Evolutionary conservation across 1,140 invertebrate genomes (phyloP), one percentile per base, ranked within the genome.

Genomic region (Drosophila novamexicana): DNA sequence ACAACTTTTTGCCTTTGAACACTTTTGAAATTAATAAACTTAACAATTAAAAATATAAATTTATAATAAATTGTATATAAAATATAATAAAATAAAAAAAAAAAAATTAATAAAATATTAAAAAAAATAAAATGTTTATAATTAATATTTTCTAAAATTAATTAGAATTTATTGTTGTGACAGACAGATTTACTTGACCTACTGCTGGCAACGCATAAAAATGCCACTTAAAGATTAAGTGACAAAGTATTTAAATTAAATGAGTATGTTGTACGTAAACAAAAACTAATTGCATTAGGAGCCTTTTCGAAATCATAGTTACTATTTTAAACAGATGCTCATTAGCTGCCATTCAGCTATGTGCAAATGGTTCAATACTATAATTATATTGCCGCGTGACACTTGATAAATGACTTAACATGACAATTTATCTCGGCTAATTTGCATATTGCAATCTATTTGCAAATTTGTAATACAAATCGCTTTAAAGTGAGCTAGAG

Each of bases 361-460:
- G 22, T 56, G 61, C 61, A 71, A 40, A 65, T 57, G 39, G 37
- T 71, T 57, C 52, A 72, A 53, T 56, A 59, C 54, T 57, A 53
- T 72, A 72, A 72, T 67, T 68, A 68, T 22, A 40, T 12, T 12
- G 22, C 9, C 18, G 54, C 47, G 32, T 67, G 70, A 68, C 70
- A 61, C 14, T 68, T 73, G 70, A 73, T 73, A 68, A 73, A 73
- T 73, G 56, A 61, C 56, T 42, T 57, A 22, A 6, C 45, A 37
- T 56, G 44, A 52, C 16, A 66, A 57, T 73, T 52, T 50, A 68
- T 68, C 65, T 42, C 37, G 14, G 36, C 29, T 14, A 37, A 69
- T 74, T 74, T 74, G 58, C 71, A 74, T 74, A 62, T 62, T 69
- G 42, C 71, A 69, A 69, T 56, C 29, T 68, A 54, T 12, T 36